A percentile compares a stretch with the other conserved stretches of the same genome.
These are phyloP conservation scores for Epinephelus moara DNA, from an alignment of 2,113 vertebrate genomes.

Conservation along the genomic window DNA sequence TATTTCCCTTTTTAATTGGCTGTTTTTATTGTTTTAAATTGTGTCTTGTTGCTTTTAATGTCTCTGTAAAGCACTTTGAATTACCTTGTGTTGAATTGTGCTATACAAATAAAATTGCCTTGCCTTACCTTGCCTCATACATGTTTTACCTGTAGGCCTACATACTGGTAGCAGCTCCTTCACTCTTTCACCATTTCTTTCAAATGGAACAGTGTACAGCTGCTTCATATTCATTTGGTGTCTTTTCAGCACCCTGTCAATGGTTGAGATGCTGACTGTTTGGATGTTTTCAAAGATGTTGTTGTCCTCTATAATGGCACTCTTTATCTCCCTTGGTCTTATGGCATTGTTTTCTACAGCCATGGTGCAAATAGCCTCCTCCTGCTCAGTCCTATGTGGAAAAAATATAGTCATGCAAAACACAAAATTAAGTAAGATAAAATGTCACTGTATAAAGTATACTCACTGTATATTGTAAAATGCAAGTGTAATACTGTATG, in stretches of 20 bases:
- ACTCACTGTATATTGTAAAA: background rate
- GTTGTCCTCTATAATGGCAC: constrained; percentile 12
- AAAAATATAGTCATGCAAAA: background rate
- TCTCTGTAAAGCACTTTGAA: no score
- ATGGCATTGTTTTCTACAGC: background rate
- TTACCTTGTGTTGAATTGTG: no score
- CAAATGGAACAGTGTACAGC: background rate
- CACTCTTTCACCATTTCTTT: constrained; percentile 32
- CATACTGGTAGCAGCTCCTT: constrained; percentile 29
- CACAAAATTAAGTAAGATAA: background rate
- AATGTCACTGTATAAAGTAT: background rate
- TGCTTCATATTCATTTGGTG: background rate
- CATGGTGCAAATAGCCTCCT: background rate
- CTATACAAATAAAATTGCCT: no score
- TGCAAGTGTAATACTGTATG: background rate
- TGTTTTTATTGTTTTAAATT: no score
- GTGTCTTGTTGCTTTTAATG: no score
- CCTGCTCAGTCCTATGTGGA: background rate
- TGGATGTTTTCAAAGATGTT: constrained; percentile 16
- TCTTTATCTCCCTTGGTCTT: background rate
- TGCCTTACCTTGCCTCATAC: background rate
- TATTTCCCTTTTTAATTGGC: no score
- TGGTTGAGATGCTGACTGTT: background rate
- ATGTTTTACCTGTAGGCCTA: constrained; percentile 22
- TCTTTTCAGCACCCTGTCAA: background rate